Percentiles rank a stretch among this genome's conserved stretches.
Conservation (phyloP, 2,888 invertebrate species). For the Serrognathus titanus region DNA sequence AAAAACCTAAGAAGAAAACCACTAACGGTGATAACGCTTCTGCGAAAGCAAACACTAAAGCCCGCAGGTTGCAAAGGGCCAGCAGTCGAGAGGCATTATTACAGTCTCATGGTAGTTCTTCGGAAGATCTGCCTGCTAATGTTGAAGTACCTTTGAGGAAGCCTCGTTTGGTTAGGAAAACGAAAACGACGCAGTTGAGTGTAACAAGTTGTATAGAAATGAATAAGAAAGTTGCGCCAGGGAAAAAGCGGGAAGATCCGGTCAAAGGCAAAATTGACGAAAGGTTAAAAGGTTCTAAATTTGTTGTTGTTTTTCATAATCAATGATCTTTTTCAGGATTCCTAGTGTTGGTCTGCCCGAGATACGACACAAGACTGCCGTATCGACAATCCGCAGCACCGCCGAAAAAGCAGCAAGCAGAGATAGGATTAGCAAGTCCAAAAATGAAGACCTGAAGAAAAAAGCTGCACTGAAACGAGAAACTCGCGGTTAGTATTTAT, state of each 20-base stretch:
- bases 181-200: conserved; percentile 39
- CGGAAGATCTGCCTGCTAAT: conserved; percentile 49
- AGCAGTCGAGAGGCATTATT: conserved; percentile 52
- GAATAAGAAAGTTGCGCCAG: conserved; percentile 27
- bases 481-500: conserved; percentile 6
- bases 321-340: conserved; percentile 29
- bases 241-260: conserved; percentile 24
- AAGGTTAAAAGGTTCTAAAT: conserved; percentile 25
- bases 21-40: conserved; percentile 25
- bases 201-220: conserved; percentile 38
- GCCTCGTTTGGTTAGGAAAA: conserved; percentile 45
- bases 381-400: conserved; percentile 49
- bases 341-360: conserved; percentile 43
- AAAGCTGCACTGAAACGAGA: conserved; percentile 5
- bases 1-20: conserved; percentile 31
- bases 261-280: conserved; percentile 33
- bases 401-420: conserved; percentile 40
- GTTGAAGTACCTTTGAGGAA: conserved; percentile 41
- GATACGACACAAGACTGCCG: conserved; percentile 49
- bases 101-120: conserved; percentile 52
- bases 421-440: conserved; percentile 3
- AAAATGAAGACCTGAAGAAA: conserved; percentile 2
- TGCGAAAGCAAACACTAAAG: conserved; percentile 42
- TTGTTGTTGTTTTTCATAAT: background rate
- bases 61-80: conserved; percentile 51